A percentile compares a stretch with the other conserved stretches of the same genome.
phyloP scores from a whole-genome alignment of 1,140 invertebrate genomes.

The Bombus ignitus region DNA sequence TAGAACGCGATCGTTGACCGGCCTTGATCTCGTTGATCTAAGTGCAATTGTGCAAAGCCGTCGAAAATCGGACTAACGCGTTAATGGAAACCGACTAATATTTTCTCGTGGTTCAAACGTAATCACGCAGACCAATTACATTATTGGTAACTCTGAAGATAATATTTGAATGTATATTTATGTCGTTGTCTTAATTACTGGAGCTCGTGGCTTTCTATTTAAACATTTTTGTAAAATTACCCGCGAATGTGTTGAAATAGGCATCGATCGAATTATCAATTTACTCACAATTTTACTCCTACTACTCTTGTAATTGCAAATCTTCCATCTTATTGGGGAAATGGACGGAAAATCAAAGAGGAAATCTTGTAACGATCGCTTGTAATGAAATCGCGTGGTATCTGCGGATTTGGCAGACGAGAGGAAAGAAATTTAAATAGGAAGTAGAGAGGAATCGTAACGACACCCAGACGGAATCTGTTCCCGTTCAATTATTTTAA shows the following conservation, averaged over 20 bases:
- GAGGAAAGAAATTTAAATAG: background rate
- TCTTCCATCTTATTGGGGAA: background rate
- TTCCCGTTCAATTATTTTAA: slow-evolving; percentile 17
- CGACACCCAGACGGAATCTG: background rate
- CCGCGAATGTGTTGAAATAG: background rate
- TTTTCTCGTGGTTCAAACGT: background rate
- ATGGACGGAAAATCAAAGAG: background rate
- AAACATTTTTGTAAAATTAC: background rate
- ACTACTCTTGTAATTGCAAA: background rate
- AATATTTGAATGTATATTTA: background rate
- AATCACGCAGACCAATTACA: background rate
- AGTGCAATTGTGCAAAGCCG: no score
- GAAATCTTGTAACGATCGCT: background rate
- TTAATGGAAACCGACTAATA: background rate
- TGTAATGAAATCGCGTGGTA: background rate
- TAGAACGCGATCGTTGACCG: background rate
- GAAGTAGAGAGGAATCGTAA: background rate
- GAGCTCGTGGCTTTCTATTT: no score
- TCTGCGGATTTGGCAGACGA: background rate
- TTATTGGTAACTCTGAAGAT: background rate
- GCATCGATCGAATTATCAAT: background rate
- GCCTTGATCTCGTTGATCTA: background rate
- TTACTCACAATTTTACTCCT: background rate
- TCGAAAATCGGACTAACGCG: background rate
- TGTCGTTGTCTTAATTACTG: background rate